A percentile compares a stretch with the other conserved stretches of the same genome.
phyloP scores from a whole-genome alignment of 2,797 vertebrate species.

The Sternarchorhynchus goeldii region DNA sequence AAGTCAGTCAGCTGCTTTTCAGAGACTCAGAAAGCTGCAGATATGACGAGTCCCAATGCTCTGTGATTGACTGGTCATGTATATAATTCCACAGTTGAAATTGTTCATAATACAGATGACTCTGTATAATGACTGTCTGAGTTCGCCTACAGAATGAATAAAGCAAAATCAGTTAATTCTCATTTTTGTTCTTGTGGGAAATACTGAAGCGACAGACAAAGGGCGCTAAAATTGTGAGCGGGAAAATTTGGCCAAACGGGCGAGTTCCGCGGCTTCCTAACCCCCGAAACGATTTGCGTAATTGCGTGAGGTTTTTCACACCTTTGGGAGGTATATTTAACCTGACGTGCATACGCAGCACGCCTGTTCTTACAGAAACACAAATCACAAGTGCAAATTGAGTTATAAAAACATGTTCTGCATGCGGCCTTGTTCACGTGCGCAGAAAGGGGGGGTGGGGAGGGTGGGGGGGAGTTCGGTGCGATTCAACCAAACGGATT shows the following conservation, averaged over 20 bases:
- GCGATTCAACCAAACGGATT: not conserved
- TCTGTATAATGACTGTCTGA: constrained; percentile 1
- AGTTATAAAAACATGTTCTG: constrained; percentile 4
- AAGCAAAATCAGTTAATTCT: constrained; percentile 37
- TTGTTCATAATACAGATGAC: constrained; percentile 18
- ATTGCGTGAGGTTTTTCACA: constrained; percentile 23
- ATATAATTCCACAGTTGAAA: not conserved
- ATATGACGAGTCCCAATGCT: not conserved
- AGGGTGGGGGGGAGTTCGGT: not conserved
- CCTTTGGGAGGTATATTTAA: constrained; percentile 15
- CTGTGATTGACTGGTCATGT: not conserved
- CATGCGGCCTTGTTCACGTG: not conserved
- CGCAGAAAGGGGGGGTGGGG: not conserved
- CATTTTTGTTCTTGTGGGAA: constrained; percentile 23
- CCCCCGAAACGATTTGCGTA: constrained; percentile 6
- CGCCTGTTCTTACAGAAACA: not conserved
- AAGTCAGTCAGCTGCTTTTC: too few relatives aligned
- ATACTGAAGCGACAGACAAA: constrained; percentile 5
- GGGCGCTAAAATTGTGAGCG: constrained; percentile 9
- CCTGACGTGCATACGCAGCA: not conserved
- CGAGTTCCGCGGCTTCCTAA: constrained; percentile 29
- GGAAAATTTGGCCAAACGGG: constrained; percentile 22
- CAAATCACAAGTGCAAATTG: not conserved
- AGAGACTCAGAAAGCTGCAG: too few relatives aligned
- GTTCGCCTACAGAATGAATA: constrained; percentile 12